A percentile compares a stretch with the other conserved stretches of the same genome.
Conservation (phyloP, 2,888 invertebrate genomes). For the Cryptocheilus praepositus region DNA sequence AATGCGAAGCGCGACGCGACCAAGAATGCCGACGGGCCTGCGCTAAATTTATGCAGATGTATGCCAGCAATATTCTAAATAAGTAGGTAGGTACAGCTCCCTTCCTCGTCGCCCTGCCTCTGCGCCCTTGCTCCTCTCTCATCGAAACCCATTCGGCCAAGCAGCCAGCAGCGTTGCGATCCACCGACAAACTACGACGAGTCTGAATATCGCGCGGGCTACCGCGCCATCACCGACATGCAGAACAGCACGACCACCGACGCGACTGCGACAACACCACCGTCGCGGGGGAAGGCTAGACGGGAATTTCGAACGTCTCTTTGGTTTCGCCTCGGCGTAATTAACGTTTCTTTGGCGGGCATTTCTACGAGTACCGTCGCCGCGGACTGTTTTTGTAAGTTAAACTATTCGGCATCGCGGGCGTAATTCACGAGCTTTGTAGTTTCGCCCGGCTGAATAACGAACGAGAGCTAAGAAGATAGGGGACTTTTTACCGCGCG, state of each 20-base stretch:
- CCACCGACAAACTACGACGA: too few relatives aligned
- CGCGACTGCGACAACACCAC: too few relatives aligned
- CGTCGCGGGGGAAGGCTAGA: neutral
- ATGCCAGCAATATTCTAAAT: conserved; percentile 74
- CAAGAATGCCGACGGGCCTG: conserved; percentile 68
- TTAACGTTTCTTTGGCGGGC: conserved; percentile 38
- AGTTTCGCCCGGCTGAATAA: too few relatives aligned
- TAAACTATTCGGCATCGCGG: too few relatives aligned
- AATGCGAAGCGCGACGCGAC: conserved; percentile 58
- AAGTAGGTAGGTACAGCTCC: conserved; percentile 67
- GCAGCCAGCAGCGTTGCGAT: neutral
- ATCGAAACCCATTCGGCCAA: conserved; percentile 5
- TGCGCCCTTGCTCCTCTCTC: conserved; percentile 12
- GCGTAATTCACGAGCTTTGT: too few relatives aligned
- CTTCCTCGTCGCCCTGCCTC: conserved; percentile 24
- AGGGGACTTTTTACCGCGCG: too few relatives aligned
- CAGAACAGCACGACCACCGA: too few relatives aligned
- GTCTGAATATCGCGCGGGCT: too few relatives aligned
- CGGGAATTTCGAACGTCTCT: conserved; percentile 5
- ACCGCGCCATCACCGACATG: too few relatives aligned
- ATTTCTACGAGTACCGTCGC: conserved; percentile 21
- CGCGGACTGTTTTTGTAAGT: conserved; percentile 10
- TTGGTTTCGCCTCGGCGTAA: conserved; percentile 21
- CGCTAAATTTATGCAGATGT: conserved; percentile 74
- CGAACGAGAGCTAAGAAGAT: too few relatives aligned